These are phyloP conservation scores for Hypselothyrea guttata DNA, from an alignment of 2,888 invertebrate species.

Conservation along the genomic window DNA sequence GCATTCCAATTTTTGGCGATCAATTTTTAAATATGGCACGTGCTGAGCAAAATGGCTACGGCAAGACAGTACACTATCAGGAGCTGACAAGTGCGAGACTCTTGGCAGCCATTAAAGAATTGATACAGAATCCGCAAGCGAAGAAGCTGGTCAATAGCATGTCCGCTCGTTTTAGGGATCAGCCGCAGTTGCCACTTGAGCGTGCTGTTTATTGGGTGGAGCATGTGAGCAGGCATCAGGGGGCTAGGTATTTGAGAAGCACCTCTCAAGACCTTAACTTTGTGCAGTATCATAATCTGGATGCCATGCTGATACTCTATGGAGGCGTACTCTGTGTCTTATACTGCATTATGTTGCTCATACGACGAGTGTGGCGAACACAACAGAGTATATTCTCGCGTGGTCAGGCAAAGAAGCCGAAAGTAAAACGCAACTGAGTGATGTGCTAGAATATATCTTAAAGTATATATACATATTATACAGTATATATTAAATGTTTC, in stretches of 20 bases:
- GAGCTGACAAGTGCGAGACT: conserved; percentile 78
- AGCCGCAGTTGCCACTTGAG: conserved; percentile 74
- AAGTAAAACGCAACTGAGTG: conserved; percentile 46
- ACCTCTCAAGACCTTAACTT: conserved; percentile 78
- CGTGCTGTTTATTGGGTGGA: conserved; percentile 81
- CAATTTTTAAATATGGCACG: conserved; percentile 83
- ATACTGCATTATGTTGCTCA: conserved; percentile 29
- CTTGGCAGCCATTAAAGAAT: conserved; percentile 53
- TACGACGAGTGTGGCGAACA: conserved; percentile 24
- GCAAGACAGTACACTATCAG: conserved; percentile 76
- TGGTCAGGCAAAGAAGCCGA: conserved; percentile 25
- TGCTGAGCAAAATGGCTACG: conserved; percentile 82
- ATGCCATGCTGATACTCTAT: conserved; percentile 72
- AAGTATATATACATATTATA: background rate
- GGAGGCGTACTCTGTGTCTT: conserved; percentile 59
- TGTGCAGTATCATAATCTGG: conserved; percentile 79
- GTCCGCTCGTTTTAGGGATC: conserved; percentile 77
- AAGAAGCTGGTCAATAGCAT: conserved; percentile 53
- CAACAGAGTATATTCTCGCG: conserved; percentile 33
- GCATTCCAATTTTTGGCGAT: conserved; percentile 84
- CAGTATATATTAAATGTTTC: background rate
- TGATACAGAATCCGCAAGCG: conserved; percentile 60
- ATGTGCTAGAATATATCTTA: background rate
- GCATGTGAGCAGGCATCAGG: conserved; percentile 77
- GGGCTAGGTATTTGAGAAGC: conserved; percentile 78